A percentile compares a stretch with the other conserved stretches of the same genome.
phyloP scores from a whole-genome alignment of 2,797 vertebrate genomes.

The Falco peregrinus region DNA sequence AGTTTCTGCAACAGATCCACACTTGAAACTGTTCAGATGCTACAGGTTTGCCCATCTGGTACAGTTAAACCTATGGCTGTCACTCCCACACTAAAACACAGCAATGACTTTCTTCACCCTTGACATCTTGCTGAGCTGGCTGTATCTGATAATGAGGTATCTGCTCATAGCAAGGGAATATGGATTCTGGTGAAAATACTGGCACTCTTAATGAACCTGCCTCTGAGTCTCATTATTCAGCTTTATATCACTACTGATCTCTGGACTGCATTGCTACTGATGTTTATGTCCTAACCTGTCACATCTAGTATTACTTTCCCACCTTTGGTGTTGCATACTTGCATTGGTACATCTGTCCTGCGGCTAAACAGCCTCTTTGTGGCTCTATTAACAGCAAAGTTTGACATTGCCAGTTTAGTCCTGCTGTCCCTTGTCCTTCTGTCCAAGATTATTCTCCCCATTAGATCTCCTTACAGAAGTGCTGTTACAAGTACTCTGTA shows the following conservation, averaged over 20 bases:
- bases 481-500: neutral
- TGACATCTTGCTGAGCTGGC: slow-evolving; percentile 56
- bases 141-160: neutral
- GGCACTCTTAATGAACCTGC: neutral
- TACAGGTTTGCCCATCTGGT: slow-evolving; percentile 68
- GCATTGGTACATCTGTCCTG: neutral
- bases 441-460: neutral
- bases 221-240: slow-evolving; percentile 24
- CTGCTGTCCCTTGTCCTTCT: neutral
- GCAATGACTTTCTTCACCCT: slow-evolving; percentile 63
- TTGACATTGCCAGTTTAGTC: neutral
- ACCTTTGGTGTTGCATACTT: neutral
- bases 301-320: neutral
- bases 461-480: neutral
- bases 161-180: slow-evolving; percentile 23
- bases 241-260: neutral
- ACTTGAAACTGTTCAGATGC: slow-evolving; percentile 33
- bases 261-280: neutral
- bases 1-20: slow-evolving; percentile 1
- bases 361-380: neutral
- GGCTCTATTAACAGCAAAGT: neutral
- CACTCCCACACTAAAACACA: neutral
- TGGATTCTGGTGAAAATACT: neutral
- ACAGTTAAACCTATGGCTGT: slow-evolving; percentile 30
- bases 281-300: neutral